Base-by-base conservation (phyloP, 2,888 invertebrate species). In the Alentia gelatinosa region DNA sequence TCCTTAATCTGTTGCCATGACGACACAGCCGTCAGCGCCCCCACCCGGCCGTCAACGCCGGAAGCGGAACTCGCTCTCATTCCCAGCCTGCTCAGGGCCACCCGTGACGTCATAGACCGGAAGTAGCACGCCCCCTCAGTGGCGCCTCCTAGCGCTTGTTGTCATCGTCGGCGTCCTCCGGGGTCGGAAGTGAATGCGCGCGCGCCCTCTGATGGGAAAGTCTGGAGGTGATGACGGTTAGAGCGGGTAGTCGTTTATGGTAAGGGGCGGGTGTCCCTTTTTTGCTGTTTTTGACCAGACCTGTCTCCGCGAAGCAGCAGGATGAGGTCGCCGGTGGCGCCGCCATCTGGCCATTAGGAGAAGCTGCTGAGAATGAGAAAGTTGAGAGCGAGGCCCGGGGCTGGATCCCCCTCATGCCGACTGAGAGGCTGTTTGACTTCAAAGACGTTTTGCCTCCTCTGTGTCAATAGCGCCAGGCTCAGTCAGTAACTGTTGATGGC, bases 1-100 rank as follows among this genome's bases (percentile, higher is more conserved):
- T 68, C 68, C 68, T 68, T 68, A 68, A 68, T 68, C 68, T 68
- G 68, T 68, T 68, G 30, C 68, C 68, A 68, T 68, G 26, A 30
- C 33, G 30, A 68, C 68, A 30, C 68, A 68, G n/a, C 26, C n/a
- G n/a, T n/a, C n/a, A n/a, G n/a, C 33, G 30, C 68, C 33, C 30
- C 15, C 26, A 9, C 15, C 68, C 26, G 1, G 23, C 56, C 56
- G 33, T 68, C 68, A 30, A 30, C 68, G 68, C 68, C 68, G 68
- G 30, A 68, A 68, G 68, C 68, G 33, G 30, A 68, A 26, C 68
- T 30, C 23, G 5, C 56, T 3, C 23, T 12, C 23, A 56, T 56
- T 56, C 33, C 68, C 68, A 68, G 68, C 68, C 12, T 68, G n/a
- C 30, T 68, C 68, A 30, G n/a, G 68, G 68, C 68, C 30, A 68